phyloP scores from a whole-genome alignment of 2,113 vertebrate genomes.

The Dolichotis patagonum region DNA sequence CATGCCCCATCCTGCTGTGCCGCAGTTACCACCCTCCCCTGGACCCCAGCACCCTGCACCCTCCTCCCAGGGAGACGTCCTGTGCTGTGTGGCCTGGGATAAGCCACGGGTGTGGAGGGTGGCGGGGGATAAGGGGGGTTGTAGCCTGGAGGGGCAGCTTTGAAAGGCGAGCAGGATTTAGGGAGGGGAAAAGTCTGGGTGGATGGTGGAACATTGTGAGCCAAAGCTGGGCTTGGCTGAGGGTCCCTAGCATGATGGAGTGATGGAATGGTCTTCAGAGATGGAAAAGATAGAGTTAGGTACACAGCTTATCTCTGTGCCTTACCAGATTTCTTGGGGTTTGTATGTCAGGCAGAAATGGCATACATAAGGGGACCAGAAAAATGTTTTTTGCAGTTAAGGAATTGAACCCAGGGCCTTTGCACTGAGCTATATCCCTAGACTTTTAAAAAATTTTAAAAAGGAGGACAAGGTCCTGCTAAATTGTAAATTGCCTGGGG shows the following conservation, averaged over 20 bases:
- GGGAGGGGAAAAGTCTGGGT: neutral
- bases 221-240: neutral
- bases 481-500: neutral
- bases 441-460: neutral
- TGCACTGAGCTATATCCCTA: neutral
- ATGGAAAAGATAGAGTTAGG: neutral
- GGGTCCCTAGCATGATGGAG: neutral
- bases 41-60: neutral
- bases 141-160: neutral
- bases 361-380: neutral
- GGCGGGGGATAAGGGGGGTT: no score
- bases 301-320: neutral
- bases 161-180: neutral
- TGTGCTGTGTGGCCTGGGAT: neutral
- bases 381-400: neutral
- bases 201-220: neutral
- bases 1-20: neutral
- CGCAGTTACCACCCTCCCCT: neutral
- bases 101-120: no score
- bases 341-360: neutral
- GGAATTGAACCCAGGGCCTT: neutral
- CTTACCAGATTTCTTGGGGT: no score
- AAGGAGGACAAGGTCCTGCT: neutral
- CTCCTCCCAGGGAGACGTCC: neutral
- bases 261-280: no score